Percentiles rank a stretch among this genome's conserved stretches.
Conservation (phyloP, 2,113 vertebrate species). For the Aldabrachelys gigantea region DNA sequence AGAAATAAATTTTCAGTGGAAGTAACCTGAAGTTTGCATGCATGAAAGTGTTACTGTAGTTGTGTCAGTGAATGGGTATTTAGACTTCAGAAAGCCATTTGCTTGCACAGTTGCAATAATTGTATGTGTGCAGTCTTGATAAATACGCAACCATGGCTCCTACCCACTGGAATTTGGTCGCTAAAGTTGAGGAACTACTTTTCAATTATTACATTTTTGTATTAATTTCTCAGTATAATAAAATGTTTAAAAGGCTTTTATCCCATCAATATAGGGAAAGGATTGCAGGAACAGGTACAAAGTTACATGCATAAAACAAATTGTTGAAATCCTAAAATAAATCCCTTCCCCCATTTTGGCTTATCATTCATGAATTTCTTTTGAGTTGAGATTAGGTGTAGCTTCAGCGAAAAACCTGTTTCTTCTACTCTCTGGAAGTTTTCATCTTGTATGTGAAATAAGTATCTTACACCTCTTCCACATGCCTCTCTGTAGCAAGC, state of each 20-base stretch:
- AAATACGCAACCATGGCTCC: neutral
- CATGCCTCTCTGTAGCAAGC: too few relatives aligned
- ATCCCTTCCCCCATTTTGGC: neutral
- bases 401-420: neutral
- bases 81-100: neutral
- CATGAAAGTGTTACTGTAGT: neutral
- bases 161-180: neutral
- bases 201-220: neutral
- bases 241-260: neutral
- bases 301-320: neutral
- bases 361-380: neutral
- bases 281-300: neutral
- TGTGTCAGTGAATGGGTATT: neutral
- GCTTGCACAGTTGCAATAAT: neutral
- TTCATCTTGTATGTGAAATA: neutral
- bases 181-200: neutral
- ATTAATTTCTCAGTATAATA: neutral
- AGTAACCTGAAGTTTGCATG: neutral
- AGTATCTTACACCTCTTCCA: neutral
- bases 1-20: neutral
- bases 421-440: neutral
- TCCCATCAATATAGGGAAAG: neutral
- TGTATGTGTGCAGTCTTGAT: neutral
- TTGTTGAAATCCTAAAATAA: neutral
- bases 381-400: neutral